Evolutionary conservation across 2,797 vertebrate species (phyloP).

Genomic region (Mycteria americana): DNA sequence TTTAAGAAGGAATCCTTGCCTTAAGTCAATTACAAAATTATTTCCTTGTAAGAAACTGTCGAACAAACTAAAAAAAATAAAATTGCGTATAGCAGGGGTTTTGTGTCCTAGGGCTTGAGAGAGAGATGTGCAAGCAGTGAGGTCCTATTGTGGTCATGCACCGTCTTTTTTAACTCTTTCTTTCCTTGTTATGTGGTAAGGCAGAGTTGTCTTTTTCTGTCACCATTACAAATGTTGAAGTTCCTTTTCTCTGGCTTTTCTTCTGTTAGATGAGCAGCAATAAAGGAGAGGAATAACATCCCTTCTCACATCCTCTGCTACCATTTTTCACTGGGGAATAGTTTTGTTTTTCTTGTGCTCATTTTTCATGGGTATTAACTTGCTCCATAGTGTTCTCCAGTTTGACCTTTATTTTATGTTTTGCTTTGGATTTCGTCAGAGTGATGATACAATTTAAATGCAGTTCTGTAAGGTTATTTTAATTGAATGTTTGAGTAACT

Average conservation of each 20-base stretch:
- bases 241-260: neutral
- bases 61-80: neutral
- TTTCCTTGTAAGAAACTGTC: neutral
- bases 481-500: constrained; percentile 17
- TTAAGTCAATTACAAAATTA: constrained; percentile 1
- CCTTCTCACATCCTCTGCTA: neutral
- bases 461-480: constrained; percentile 12
- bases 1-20: constrained; percentile 1
- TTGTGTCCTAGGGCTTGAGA: neutral
- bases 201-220: neutral
- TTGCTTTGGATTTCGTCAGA: constrained; percentile 36
- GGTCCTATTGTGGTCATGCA: neutral
- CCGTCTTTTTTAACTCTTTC: neutral
- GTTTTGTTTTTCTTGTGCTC: constrained; percentile 25
- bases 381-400: neutral
- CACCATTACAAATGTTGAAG: neutral
- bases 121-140: neutral
- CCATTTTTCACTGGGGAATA: constrained; percentile 29
- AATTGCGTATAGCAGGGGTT: neutral
- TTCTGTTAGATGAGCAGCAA: neutral
- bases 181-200: neutral
- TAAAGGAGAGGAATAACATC: constrained; percentile 28
- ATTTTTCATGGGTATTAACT: constrained; percentile 47
- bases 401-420: constrained; percentile 55
- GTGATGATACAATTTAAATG: constrained; percentile 32